Evolutionary conservation across 2,888 invertebrate species (phyloP).

Genomic region (Drosophila vallismaia): DNA sequence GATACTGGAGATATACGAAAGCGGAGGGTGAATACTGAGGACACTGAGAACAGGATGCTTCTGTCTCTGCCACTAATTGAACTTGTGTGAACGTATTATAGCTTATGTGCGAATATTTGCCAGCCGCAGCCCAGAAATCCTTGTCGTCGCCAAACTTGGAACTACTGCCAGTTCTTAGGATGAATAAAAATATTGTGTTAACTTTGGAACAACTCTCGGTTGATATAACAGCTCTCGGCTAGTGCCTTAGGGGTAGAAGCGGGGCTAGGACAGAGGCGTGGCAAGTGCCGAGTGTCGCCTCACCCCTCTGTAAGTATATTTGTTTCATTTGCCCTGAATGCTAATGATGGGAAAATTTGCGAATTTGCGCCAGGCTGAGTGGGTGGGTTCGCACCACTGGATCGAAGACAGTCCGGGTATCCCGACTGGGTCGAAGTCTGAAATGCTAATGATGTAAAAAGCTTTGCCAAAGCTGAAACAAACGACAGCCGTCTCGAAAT

Average conservation of each 20-base stretch:
- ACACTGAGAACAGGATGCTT: slow-evolving; percentile 10
- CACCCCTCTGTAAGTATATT: slow-evolving; percentile 69
- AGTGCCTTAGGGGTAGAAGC: slow-evolving; percentile 12
- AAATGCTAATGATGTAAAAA: slow-evolving; percentile 78
- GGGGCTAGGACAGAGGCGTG: slow-evolving; percentile 31
- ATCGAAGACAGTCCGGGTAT: slow-evolving; percentile 35
- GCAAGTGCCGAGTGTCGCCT: slow-evolving; percentile 30
- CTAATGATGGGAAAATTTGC: slow-evolving; percentile 80
- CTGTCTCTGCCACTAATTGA: slow-evolving; percentile 68
- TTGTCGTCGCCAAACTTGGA: neutral
- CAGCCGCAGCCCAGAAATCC: slow-evolving; percentile 18
- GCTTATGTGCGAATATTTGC: slow-evolving; percentile 74
- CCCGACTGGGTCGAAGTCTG: slow-evolving; percentile 45
- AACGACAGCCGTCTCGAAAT: slow-evolving; percentile 76
- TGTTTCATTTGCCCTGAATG: slow-evolving; percentile 79
- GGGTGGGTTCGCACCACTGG: slow-evolving; percentile 10
- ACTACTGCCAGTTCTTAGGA: slow-evolving; percentile 58
- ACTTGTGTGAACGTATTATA: slow-evolving; percentile 75
- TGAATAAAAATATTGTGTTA: slow-evolving; percentile 78
- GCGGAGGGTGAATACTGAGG: slow-evolving; percentile 7
- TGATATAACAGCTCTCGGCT: slow-evolving; percentile 46
- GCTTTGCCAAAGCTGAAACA: slow-evolving; percentile 71
- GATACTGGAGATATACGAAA: slow-evolving; percentile 22
- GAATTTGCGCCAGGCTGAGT: slow-evolving; percentile 66
- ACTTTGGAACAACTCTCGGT: slow-evolving; percentile 62